Conservation (phyloP, 2,888 invertebrate genomes). For the Belgica antarctica region DNA sequence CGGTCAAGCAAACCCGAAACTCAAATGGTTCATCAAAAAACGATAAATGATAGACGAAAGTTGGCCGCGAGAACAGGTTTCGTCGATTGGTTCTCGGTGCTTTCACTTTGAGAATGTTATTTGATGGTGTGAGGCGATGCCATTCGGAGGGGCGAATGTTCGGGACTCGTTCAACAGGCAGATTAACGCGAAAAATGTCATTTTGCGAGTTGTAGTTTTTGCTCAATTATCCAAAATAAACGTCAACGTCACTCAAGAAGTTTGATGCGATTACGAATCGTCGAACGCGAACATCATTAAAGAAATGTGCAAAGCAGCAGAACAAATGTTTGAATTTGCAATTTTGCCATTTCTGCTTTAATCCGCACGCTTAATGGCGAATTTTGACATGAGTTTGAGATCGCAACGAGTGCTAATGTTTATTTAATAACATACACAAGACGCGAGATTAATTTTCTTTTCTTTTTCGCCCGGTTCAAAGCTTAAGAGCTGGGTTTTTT, state of each 20-base stretch:
- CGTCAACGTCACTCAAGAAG: conserved; percentile 33
- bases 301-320: not conserved
- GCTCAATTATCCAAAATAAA: conserved; percentile 38
- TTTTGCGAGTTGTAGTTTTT: not conserved
- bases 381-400: conserved; percentile 19
- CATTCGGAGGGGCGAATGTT: too few species aligned
- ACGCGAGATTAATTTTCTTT: not conserved
- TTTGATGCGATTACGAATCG: not conserved
- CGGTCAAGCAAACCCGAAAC: not conserved
- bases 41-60: too few species aligned
- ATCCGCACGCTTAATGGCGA: not conserved
- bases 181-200: conserved; percentile 12
- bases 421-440: conserved; percentile 36
- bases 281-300: not conserved
- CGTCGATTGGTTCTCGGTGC: not conserved
- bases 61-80: too few species aligned
- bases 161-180: not conserved
- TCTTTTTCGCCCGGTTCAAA: not conserved
- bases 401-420: conserved; percentile 30
- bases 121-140: not conserved
- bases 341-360: too few species aligned
- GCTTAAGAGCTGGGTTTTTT: conserved; percentile 16
- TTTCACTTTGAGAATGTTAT: not conserved
- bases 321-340: conserved; percentile 5
- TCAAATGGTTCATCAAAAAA: not conserved